Conservation (phyloP, 2,113 vertebrate genomes). For the Neotragus pygmaeus region DNA sequence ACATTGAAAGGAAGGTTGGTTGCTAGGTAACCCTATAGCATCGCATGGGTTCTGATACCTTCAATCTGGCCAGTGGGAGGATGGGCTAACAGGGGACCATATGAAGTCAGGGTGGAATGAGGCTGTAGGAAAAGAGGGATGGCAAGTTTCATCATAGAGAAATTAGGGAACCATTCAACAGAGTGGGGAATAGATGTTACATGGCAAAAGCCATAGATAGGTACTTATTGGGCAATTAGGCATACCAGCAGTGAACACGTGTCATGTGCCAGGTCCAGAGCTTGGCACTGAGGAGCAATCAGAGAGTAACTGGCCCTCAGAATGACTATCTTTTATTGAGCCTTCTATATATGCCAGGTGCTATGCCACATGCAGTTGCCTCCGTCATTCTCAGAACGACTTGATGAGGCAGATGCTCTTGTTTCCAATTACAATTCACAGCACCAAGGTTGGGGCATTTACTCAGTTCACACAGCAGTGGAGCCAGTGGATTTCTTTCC, state of each 20-base stretch:
- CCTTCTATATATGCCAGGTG: background rate
- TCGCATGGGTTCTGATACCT: background rate
- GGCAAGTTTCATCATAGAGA: background rate
- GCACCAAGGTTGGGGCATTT: background rate
- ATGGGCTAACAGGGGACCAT: background rate
- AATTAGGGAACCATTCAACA: background rate
- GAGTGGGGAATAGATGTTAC: background rate
- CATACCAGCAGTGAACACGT: background rate
- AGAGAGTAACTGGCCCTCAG: background rate
- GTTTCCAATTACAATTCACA: background rate
- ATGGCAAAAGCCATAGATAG: background rate
- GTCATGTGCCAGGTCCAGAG: background rate
- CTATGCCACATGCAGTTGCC: background rate
- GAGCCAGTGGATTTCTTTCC: background rate
- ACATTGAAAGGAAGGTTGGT: background rate
- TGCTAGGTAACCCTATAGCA: background rate
- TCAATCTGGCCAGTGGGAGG: background rate
- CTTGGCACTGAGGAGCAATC: background rate
- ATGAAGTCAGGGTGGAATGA: background rate
- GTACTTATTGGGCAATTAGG: background rate
- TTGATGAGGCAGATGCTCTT: background rate
- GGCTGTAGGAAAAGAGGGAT: background rate
- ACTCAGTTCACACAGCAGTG: background rate
- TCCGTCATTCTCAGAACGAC: background rate
- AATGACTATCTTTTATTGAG: background rate